Evolutionary conservation across 2,113 vertebrate genomes (phyloP).

Genomic region (Microtus richardsoni): DNA sequence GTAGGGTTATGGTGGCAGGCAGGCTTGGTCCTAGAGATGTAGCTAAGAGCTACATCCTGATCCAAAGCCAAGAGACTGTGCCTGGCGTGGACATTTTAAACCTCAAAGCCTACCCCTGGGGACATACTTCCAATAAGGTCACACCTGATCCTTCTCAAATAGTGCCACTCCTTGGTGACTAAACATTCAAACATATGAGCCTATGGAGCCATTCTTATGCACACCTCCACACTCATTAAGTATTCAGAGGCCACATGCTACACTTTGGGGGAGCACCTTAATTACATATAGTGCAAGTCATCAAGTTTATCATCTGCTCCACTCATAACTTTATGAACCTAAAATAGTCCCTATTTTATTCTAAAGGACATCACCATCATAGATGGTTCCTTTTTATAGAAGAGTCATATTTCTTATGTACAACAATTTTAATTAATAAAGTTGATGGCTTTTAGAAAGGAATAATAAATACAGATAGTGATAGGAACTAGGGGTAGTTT

Average conservation of each 20-base stretch:
- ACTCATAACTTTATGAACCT: slow-evolving; percentile 22
- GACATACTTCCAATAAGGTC: background rate
- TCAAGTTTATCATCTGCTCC: background rate
- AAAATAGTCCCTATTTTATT: slow-evolving; percentile 16
- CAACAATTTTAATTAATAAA: slow-evolving; percentile 4
- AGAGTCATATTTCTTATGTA: background rate
- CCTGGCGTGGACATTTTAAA: background rate
- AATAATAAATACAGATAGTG: slow-evolving; percentile 12
- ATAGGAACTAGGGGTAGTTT: too few species aligned
- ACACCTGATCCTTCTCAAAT: background rate
- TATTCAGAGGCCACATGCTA: slow-evolving; percentile 49
- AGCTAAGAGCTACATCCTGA: background rate
- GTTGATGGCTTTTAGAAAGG: background rate
- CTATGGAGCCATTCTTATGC: background rate
- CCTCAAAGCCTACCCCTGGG: background rate
- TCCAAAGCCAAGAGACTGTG: background rate
- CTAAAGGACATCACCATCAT: background rate
- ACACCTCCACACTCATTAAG: background rate
- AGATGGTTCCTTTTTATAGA: background rate
- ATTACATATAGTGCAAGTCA: slow-evolving; percentile 23
- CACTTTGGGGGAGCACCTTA: slow-evolving; percentile 21
- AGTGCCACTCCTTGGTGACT: background rate
- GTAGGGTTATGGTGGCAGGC: background rate
- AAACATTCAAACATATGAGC: background rate
- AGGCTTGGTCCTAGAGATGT: background rate